Evolutionary conservation across 2,888 invertebrate species (phyloP).

Genomic region (Xestobium rufovillosum): DNA sequence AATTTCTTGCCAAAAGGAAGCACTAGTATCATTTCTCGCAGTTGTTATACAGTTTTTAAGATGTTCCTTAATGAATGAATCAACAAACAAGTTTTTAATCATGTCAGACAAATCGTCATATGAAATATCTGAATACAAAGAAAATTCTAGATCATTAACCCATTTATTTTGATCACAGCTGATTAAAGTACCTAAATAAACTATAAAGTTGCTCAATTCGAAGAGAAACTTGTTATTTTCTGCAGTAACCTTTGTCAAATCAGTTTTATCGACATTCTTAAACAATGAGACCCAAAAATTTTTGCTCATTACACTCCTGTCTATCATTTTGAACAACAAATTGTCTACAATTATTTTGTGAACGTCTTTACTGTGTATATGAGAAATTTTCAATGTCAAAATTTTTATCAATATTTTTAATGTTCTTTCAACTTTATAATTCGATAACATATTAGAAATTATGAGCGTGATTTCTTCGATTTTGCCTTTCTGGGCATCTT

Average conservation of each 20-base stretch:
- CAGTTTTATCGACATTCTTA: constrained; percentile 31
- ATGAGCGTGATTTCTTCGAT: constrained; percentile 27
- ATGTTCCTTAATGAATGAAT: no score
- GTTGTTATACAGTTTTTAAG: no score
- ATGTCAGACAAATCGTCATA: constrained; percentile 46
- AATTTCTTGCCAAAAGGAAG: no score
- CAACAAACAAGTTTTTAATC: constrained; percentile 43
- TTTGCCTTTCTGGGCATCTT: constrained; percentile 32
- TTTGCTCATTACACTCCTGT: constrained; percentile 34
- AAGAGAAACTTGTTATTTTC: constrained; percentile 38
- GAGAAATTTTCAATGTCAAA: constrained; percentile 25
- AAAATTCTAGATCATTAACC: constrained; percentile 33
- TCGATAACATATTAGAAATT: constrained; percentile 35
- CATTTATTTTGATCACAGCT: constrained; percentile 31
- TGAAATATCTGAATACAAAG: constrained; percentile 43
- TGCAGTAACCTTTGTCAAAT: constrained; percentile 35
- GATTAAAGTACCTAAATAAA: no score
- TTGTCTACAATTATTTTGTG: constrained; percentile 31
- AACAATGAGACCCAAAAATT: constrained; percentile 39
- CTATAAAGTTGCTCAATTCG: constrained; percentile 43
- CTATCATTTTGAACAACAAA: constrained; percentile 36
- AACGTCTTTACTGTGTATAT: constrained; percentile 23
- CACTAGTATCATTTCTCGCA: no score
- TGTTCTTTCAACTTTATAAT: constrained; percentile 36
- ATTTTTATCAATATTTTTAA: constrained; percentile 33